Evolutionary conservation across 2,888 invertebrate genomes (phyloP), one percentile per base, ranked within the genome.

Genomic region (Hermodice carunculata): DNA sequence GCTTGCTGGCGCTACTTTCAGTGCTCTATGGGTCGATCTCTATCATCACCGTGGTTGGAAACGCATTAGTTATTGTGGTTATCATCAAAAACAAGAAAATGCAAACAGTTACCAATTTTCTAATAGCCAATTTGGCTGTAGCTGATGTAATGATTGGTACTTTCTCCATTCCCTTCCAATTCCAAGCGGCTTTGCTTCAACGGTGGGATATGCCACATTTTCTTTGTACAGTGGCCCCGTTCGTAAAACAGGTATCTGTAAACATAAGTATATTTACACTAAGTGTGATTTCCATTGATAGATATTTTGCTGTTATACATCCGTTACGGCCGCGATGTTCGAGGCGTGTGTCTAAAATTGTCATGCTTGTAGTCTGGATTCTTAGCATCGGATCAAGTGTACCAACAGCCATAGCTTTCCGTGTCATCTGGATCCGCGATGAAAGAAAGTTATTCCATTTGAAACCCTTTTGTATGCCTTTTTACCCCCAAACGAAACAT

Each of bases 261-360:
- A 94, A 93, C 81, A 94, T 95, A n/a, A 93, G 93, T 75, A 93
- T 95, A 34, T 93, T 94, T 81, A 95, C 95, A 0, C 87, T 95
- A 24, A 94, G 94, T 14, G 93, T 93, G 57, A 94, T 95, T 64
- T 94, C 95, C 0, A 90, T 94, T 61, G 95, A 95, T 86, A 89
- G 95, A 28, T 94, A 94, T 85, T 83, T 83, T 24, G 87, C 87
- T n/a, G 86, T 88, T 24, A 74, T 87, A 29, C 82, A 85, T 64
- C 87, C 87, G 0, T 74, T 87, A 37, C 90, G 92, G 48, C 93
- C 93, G 2, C 80, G 83, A 17, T 77, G 92, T 17, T 91, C 92
- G 0, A 92, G 92, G 80, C 88, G 90, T 59, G 87, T 91, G 61
- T 93, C 93, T 3, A 92, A 92, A 86, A 88, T 92, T 61, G 89